Evolutionary conservation across 2,113 vertebrate genomes (phyloP).

Genomic region (Cromileptes altivelis): DNA sequence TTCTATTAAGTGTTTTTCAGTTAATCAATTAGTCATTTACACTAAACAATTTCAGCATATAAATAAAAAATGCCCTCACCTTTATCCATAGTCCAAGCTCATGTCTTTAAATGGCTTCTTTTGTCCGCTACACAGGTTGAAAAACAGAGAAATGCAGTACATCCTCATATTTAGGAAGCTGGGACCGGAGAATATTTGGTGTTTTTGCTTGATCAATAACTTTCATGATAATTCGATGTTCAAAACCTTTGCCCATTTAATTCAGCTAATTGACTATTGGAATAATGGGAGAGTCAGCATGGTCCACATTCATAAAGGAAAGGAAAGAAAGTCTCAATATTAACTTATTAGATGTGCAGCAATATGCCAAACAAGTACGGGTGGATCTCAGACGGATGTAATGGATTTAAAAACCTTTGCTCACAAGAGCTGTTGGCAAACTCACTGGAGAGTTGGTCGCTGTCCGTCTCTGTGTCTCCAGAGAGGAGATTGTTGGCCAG

Average conservation of each 20-base stretch:
- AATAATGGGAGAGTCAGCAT: background rate
- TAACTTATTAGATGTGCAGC: background rate
- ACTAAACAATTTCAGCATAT: background rate
- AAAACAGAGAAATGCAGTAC: background rate
- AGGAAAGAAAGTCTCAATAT: background rate
- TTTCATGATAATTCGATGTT: background rate
- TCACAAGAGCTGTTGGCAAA: constrained; percentile 16
- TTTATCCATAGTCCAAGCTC: background rate
- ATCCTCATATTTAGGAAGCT: background rate
- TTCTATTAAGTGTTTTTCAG: background rate
- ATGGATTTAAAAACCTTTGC: background rate
- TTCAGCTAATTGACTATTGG: background rate
- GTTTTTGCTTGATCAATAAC: background rate
- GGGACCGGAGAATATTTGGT: background rate
- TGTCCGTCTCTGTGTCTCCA: constrained; percentile 51
- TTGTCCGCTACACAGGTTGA: no score
- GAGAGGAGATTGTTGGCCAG: constrained; percentile 52
- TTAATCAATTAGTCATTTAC: background rate
- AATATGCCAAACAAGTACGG: background rate
- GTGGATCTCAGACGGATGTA: background rate
- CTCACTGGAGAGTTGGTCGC: constrained; percentile 66
- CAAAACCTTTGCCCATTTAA: background rate
- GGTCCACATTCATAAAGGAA: background rate
- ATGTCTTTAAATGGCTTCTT: background rate
- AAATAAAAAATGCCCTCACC: background rate